Conservation (phyloP, 2,113 vertebrate genomes). For the Lagopus leucura region DNA sequence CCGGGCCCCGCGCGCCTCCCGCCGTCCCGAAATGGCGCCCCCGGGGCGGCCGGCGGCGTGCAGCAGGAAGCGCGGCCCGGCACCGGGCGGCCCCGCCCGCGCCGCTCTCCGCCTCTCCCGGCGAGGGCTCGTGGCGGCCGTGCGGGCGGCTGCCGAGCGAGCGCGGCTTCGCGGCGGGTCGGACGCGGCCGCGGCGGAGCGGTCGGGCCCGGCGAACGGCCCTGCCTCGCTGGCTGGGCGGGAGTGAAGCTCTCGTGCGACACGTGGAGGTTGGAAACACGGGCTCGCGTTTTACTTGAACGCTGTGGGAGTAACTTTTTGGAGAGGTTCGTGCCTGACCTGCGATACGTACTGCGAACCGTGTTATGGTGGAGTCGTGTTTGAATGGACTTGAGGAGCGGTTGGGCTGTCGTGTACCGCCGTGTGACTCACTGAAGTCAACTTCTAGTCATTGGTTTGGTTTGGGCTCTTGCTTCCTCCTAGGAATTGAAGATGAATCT, state of each 20-base stretch:
- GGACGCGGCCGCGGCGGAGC: too few relatives aligned
- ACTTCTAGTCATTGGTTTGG: neutral
- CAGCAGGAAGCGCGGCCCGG: neutral
- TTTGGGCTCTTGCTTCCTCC: neutral
- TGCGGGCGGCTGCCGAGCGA: too few relatives aligned
- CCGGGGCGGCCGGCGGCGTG: neutral
- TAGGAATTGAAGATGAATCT: neutral
- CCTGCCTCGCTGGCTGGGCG: too few relatives aligned
- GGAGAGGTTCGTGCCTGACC: neutral
- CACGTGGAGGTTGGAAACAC: neutral
- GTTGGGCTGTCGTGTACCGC: neutral
- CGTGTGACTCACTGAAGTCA: neutral
- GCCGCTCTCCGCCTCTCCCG: neutral
- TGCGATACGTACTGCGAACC: rapidly evolving
- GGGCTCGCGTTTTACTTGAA: neutral
- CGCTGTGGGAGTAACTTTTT: neutral
- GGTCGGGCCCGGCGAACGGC: too few relatives aligned
- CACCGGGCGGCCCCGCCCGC: neutral
- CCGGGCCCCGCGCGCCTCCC: neutral
- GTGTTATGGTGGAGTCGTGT: neutral
- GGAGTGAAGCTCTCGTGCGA: too few relatives aligned
- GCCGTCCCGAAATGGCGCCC: neutral
- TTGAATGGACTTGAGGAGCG: neutral
- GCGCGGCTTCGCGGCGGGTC: too few relatives aligned
- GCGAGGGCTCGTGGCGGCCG: neutral